Evolutionary conservation across 2,888 invertebrate genomes (phyloP), one percentile per base, ranked within the genome.

Genomic region (Scaptomyza flava): DNA sequence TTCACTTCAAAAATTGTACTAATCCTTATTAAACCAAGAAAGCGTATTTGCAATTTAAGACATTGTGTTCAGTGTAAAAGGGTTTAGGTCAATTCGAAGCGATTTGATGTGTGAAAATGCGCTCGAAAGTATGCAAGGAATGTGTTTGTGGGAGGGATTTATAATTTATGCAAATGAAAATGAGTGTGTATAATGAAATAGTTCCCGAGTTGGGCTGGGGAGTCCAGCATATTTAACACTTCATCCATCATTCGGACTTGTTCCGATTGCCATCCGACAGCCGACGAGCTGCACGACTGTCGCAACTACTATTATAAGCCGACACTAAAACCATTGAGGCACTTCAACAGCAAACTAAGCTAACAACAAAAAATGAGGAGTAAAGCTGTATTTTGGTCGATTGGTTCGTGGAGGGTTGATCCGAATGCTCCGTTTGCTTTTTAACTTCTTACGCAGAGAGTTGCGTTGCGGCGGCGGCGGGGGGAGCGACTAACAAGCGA

Each of bases 301-400:
- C 89, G 77, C 86, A 86, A 89, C 84, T 85, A 89, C 84, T 85
- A 77, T 85, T 85, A 73, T 85, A 85, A 85, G 71, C 85, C 78
- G 85, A 85, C 85, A 85, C 76, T 85, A 89, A 85, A 77, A 73
- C 85, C 84, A 70, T 68, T 59, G 83, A 66, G 81, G 81, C 89
- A 89, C 85, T 85, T 85, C 77, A 84, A 56, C 72, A 61, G 62
- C 63, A 56, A 59, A 70, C 65, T 27, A 27, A 45, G 47, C 45
- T 58, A 51, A 58, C 38, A 41, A 41, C 38, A 41, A 17, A 14
- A 41, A 5, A 17, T 7, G 38, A 31, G 9, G 4, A 31, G 23
- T 23, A 23, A 38, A 33, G 48, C 20, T 9, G 48, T 34, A 34
- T 51, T 47, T 47, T 47, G 20, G 38, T 54, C 50, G 52, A 60